Conservation (phyloP, 2,888 invertebrate genomes). For the Oscheius myriophilus region DNA sequence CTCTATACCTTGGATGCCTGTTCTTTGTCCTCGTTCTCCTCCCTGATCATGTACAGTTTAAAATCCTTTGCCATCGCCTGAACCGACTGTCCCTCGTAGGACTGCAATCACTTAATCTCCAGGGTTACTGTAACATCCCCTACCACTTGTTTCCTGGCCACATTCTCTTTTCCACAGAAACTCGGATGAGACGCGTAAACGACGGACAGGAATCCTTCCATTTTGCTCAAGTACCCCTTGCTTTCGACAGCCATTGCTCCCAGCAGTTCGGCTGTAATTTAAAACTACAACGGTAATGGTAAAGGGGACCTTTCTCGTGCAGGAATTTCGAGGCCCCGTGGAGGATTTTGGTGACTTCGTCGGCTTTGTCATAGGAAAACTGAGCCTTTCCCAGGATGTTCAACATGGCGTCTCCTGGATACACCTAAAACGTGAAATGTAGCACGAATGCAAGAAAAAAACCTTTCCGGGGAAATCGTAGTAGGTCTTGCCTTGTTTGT, state of each 20-base stretch:
- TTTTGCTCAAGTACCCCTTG: constrained; percentile 83
- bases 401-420: constrained; percentile 71
- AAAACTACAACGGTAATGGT: neutral
- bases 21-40: constrained; percentile 18
- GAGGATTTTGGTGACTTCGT: constrained; percentile 12
- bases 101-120: neutral
- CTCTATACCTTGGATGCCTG: neutral
- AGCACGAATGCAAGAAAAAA: no score
- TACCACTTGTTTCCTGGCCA: constrained; percentile 5
- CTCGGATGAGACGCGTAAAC: constrained; percentile 30
- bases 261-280: constrained; percentile 7
- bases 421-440: constrained; percentile 24
- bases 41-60: constrained; percentile 50
- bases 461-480: constrained; percentile 22
- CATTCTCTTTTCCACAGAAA: constrained; percentile 1
- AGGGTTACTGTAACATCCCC: neutral
- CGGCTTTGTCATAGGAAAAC: constrained; percentile 21
- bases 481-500: neutral
- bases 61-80: constrained; percentile 39
- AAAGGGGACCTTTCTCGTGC: constrained; percentile 21
- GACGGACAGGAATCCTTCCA: constrained; percentile 72
- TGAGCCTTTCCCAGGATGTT: constrained; percentile 10
- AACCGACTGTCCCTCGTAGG: neutral
- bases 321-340: constrained; percentile 21
- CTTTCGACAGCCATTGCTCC: constrained; percentile 74